These are phyloP conservation scores for Drepanosiphum platanoidis DNA, from an alignment of 2,888 invertebrate species.

Conservation along the genomic window DNA sequence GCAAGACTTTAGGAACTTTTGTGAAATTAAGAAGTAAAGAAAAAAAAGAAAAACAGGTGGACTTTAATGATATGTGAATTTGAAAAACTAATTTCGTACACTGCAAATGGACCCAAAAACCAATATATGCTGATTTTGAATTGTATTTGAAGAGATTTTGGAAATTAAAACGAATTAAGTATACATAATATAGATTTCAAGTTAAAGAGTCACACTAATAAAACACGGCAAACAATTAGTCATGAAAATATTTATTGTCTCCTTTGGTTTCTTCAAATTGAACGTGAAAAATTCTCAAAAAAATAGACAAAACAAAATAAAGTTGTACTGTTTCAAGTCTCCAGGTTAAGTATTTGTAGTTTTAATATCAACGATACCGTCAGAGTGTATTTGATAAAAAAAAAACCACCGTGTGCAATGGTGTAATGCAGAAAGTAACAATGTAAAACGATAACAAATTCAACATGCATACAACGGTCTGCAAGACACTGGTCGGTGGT, in stretches of 20 bases:
- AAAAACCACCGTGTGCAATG: slow-evolving; percentile 24
- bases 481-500: not conserved
- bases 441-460: slow-evolving; percentile 45
- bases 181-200: not conserved
- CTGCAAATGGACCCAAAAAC: slow-evolving; percentile 58
- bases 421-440: slow-evolving; percentile 26
- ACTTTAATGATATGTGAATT: slow-evolving; percentile 54
- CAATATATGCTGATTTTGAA: slow-evolving; percentile 21
- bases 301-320: slow-evolving; percentile 9
- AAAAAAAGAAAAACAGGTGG: not conserved
- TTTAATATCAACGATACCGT: not conserved
- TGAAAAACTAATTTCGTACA: slow-evolving; percentile 13
- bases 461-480: not conserved
- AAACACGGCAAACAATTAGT: slow-evolving; percentile 45
- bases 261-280: not conserved
- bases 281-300: not conserved
- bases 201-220: not conserved
- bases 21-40: slow-evolving; percentile 31
- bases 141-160: slow-evolving; percentile 22
- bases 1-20: slow-evolving; percentile 60
- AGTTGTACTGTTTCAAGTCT: slow-evolving; percentile 53
- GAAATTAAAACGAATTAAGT: slow-evolving; percentile 13
- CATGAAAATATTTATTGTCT: slow-evolving; percentile 44
- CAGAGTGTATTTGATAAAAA: not conserved
- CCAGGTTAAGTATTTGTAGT: slow-evolving; percentile 26